phyloP scores from a whole-genome alignment of 2,888 invertebrate species.

The Phalangium opilio region DNA sequence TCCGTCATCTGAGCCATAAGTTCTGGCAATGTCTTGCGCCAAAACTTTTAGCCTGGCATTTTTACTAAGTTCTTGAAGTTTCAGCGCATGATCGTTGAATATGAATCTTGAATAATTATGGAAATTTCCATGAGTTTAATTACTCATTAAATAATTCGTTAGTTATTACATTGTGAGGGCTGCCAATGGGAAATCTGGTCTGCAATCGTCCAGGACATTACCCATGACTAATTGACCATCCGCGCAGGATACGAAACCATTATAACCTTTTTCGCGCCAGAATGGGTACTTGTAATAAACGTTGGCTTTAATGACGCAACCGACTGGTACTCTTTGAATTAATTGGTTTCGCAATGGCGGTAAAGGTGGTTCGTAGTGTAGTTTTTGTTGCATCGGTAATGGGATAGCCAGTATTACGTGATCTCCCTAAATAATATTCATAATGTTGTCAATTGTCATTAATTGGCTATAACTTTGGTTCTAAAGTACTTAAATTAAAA shows the following conservation, averaged over 20 bases:
- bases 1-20: constrained; percentile 1
- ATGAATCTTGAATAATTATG: not conserved
- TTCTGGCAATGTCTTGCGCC: not conserved
- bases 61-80: not conserved
- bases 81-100: not conserved
- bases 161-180: not conserved
- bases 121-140: not conserved
- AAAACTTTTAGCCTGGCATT: not conserved
- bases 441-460: too few species aligned
- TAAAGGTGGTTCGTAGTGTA: constrained; percentile 29
- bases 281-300: constrained; percentile 31
- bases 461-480: too few species aligned
- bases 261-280: constrained; percentile 29
- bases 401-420: constrained; percentile 29
- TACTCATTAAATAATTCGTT: not conserved
- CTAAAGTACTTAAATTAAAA: too few species aligned
- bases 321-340: constrained; percentile 29
- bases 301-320: constrained; percentile 31
- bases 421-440: constrained; percentile 6
- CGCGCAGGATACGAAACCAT: not conserved
- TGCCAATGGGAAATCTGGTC: not conserved
- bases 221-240: not conserved
- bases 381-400: constrained; percentile 27
- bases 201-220: not conserved
- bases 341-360: constrained; percentile 27